These are phyloP conservation scores for Linurgus olivaceus DNA, from an alignment of 2,797 vertebrate species.

Conservation along the genomic window DNA sequence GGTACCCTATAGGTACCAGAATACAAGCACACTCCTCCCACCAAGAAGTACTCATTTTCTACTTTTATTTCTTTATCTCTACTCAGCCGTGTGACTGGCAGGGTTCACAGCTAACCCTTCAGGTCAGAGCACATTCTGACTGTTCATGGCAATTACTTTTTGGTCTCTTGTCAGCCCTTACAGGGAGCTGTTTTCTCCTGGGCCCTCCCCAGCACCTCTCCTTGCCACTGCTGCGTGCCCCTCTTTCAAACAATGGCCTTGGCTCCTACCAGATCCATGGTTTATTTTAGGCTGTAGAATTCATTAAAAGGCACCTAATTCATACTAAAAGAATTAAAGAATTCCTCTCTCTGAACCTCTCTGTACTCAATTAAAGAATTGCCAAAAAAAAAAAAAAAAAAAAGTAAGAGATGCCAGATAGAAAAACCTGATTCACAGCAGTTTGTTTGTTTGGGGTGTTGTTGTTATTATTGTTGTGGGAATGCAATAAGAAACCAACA, in stretches of 20 bases:
- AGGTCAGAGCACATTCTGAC: neutral
- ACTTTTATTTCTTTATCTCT: neutral
- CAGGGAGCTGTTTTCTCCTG: neutral
- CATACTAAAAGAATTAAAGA: neutral
- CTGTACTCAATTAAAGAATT: neutral
- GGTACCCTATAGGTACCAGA: neutral
- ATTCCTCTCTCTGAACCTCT: neutral
- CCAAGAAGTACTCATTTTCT: neutral
- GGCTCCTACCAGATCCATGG: neutral
- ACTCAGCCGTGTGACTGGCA: neutral
- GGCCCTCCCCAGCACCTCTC: neutral
- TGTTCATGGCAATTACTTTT: neutral
- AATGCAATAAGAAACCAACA: neutral
- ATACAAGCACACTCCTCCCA: neutral
- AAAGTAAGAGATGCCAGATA: neutral
- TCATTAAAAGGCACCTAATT: neutral
- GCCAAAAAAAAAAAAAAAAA: neutral
- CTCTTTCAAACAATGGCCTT: neutral
- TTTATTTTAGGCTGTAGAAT: neutral
- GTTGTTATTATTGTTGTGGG: neutral
- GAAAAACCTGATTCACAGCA: neutral
- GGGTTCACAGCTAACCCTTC: neutral
- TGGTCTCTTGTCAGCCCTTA: neutral
- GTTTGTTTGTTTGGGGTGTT: neutral
- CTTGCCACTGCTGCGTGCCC: fast-evolving